A percentile compares a stretch with the other conserved stretches of the same genome.
Conservation (phyloP, 2,113 vertebrate species). For the Ophthalmolycus amberensis region DNA sequence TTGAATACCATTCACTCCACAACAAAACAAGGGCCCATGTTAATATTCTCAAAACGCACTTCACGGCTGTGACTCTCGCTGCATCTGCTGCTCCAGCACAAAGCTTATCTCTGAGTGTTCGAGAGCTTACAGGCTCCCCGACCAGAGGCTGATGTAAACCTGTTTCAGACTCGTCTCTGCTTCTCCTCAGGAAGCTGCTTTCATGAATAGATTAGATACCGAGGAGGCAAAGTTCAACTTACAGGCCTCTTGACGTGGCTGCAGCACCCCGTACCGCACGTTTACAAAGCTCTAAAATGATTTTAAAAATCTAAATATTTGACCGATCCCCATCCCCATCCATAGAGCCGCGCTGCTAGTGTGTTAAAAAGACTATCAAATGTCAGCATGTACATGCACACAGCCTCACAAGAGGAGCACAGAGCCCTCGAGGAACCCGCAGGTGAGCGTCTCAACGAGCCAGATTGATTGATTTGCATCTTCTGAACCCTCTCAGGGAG, state of each 20-base stretch:
- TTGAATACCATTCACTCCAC: slow-evolving; percentile 49
- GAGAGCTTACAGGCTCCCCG: background rate
- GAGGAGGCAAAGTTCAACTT: slow-evolving; percentile 18
- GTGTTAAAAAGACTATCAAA: background rate
- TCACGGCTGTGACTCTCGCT: background rate
- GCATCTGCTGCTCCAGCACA: slow-evolving; percentile 13
- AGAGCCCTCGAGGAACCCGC: background rate
- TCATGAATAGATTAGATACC: slow-evolving; percentile 47
- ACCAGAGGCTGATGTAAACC: slow-evolving; percentile 14
- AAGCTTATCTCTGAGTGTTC: background rate
- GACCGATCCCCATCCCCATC: background rate
- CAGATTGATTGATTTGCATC: slow-evolving; percentile 26
- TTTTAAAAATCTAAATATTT: background rate
- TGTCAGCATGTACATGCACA: slow-evolving; percentile 1
- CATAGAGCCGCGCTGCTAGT: background rate
- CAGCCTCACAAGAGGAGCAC: background rate
- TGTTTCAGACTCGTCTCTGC: slow-evolving; percentile 24
- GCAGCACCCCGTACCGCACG: background rate
- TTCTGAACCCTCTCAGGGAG: background rate
- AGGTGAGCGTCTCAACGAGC: slow-evolving; percentile 7
- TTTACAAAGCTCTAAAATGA: background rate
- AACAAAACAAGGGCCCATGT: slow-evolving; percentile 47
- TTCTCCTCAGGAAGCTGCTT: slow-evolving; percentile 45
- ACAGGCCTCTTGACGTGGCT: background rate
- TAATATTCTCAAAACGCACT: slow-evolving; percentile 60